These are phyloP conservation scores for Tangara arthus DNA, from an alignment of 2,797 vertebrate genomes.

Conservation along the genomic window DNA sequence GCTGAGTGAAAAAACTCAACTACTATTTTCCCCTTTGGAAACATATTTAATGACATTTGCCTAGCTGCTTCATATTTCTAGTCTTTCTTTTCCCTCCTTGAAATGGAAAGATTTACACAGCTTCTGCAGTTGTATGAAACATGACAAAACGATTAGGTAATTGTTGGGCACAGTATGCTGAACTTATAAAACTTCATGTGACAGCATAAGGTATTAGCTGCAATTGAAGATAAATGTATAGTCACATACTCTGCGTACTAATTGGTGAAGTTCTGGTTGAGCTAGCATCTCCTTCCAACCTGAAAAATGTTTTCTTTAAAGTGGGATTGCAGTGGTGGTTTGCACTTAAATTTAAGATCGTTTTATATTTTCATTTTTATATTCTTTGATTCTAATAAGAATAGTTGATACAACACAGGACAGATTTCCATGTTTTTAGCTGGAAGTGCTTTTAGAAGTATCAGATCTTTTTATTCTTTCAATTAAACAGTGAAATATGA, in stretches of 20 bases:
- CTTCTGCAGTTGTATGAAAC: conserved; percentile 30
- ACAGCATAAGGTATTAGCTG: not conserved
- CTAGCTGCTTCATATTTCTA: conserved; percentile 34
- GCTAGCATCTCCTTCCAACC: not conserved
- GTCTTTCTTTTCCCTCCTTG: conserved; percentile 25
- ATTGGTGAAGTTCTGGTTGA: not conserved
- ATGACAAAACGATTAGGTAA: not conserved
- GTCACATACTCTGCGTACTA: not conserved
- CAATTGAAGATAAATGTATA: not conserved
- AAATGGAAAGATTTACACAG: conserved; percentile 57
- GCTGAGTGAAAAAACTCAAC: not conserved
- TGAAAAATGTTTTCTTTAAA: not conserved
- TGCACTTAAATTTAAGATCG: not conserved
- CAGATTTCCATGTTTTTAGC: not conserved
- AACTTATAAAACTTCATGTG: not conserved
- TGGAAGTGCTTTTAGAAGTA: not conserved
- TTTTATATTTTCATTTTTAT: not conserved
- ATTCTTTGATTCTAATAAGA: not conserved
- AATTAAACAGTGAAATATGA: not conserved
- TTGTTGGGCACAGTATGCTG: not conserved
- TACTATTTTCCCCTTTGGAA: not conserved
- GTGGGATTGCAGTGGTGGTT: not conserved
- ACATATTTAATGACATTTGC: not conserved
- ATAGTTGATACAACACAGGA: not conserved
- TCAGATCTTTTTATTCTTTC: not conserved